Base-by-base conservation (phyloP, 2,113 vertebrate genomes). In the Leptocoma aspasia region DNA sequence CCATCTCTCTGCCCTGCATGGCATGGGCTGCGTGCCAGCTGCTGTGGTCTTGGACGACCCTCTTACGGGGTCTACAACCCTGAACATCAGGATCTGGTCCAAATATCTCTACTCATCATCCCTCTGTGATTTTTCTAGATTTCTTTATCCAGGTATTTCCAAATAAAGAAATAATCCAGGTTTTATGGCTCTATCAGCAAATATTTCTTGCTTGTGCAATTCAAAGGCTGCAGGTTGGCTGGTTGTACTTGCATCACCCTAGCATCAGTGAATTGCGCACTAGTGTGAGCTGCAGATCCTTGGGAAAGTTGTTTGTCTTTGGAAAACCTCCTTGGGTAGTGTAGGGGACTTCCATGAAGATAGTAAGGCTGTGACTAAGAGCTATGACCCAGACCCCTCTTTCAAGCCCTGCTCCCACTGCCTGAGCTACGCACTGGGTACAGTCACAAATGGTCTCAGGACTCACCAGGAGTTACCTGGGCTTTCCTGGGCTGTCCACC, bases 21-120 rank as follows among this genome's bases (percentile, higher is more conserved):
- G 15, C 0, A 3, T 31, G 66, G 44, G 49, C 61, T 88, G 17
- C 0, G 2, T 41, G 26, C 24, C 0, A 2, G 39, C 26, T 72
- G 47, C 42, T 82, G 35, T n/a, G 18, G 33, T 33, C 50, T n/a
- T 26, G 11, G 22, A 44, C 47, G 71, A 5, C 15, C 22, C 31
- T 76, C 49, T 60, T 39, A 17, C 5, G 59, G 50, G 28, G 14
- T 66, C 21, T n/a, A n/a, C n/a, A n/a, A n/a, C n/a, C n/a, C n/a
- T n/a, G n/a, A n/a, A n/a, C n/a, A n/a, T 52, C 12, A 50, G 13
- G 26, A 8, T 63, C 54, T 83, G n/a, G 3, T 53, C 41, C 26
- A 61, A 76, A 28, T 41, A 50, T 42, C 10, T 60, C 83, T 10
- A 4, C 23, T 33, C 47, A 53, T 69, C 47, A 61, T 27, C 23